These are phyloP conservation scores for Dendrolimus punctatus DNA, from an alignment of 1,140 invertebrate species.

Conservation along the genomic window DNA sequence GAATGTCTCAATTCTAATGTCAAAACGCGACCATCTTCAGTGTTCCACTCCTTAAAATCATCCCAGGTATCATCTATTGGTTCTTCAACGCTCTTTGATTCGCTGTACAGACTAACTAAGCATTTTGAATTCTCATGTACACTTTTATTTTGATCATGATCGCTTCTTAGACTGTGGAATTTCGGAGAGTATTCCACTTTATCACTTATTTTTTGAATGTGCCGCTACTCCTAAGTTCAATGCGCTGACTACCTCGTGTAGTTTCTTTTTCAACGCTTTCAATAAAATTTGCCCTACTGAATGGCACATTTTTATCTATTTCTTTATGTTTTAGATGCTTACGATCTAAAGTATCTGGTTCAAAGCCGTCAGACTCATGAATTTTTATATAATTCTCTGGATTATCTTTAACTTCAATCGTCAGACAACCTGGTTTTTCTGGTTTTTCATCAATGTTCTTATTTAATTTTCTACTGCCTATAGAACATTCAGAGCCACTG, in stretches of 20 bases:
- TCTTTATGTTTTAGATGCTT: slow-evolving; percentile 78
- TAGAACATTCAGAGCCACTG: slow-evolving; percentile 76
- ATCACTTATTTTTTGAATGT: slow-evolving; percentile 74
- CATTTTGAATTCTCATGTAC: slow-evolving; percentile 42
- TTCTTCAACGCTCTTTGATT: slow-evolving; percentile 31
- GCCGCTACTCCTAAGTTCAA: slow-evolving; percentile 67
- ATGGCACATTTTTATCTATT: slow-evolving; percentile 46
- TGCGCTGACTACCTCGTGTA: slow-evolving; percentile 72
- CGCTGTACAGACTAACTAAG: slow-evolving; percentile 30
- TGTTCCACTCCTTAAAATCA: slow-evolving; percentile 43
- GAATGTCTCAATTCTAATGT: slow-evolving; percentile 79
- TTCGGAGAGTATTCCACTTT: slow-evolving; percentile 57
- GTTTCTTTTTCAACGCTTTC: slow-evolving; percentile 73
- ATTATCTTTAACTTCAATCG: slow-evolving; percentile 85
- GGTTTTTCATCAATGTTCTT: slow-evolving; percentile 70
- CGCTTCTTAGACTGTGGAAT: slow-evolving; percentile 80
- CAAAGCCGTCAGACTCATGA: slow-evolving; percentile 83
- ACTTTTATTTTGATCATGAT: slow-evolving; percentile 76
- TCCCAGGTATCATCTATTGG: slow-evolving; percentile 35
- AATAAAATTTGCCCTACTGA: slow-evolving; percentile 48
- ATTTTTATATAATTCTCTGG: slow-evolving; percentile 79
- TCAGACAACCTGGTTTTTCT: slow-evolving; percentile 78
- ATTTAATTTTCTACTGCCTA: slow-evolving; percentile 63
- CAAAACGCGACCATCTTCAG: slow-evolving; percentile 73
- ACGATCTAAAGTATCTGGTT: slow-evolving; percentile 88